Conservation (phyloP, 1,140 invertebrate genomes). For the Hyles euphorbiae region DNA sequence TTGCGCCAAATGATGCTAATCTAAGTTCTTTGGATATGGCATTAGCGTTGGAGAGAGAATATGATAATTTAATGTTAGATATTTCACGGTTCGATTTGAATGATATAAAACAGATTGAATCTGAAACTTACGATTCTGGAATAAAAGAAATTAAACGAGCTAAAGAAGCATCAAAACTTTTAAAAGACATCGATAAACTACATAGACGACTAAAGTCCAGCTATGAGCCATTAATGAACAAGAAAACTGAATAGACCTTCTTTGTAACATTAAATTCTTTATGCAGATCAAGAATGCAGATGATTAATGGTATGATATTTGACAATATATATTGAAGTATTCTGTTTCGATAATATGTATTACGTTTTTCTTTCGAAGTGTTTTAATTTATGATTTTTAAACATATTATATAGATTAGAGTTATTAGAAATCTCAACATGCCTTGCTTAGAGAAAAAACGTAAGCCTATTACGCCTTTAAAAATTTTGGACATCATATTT, state of each 20-base stretch:
- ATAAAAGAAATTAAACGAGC: conserved; percentile 75
- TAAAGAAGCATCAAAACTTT: conserved; percentile 76
- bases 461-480: conserved; percentile 61
- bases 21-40: conserved; percentile 77
- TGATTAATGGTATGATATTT: not conserved
- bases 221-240: conserved; percentile 63
- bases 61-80: conserved; percentile 75
- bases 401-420: no score
- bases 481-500: conserved; percentile 63
- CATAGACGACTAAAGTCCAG: conserved; percentile 68
- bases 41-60: conserved; percentile 76
- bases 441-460: conserved; percentile 51
- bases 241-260: conserved; percentile 7
- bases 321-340: not conserved
- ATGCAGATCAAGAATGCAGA: not conserved
- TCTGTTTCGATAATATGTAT: not conserved
- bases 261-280: no score
- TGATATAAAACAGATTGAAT: conserved; percentile 75
- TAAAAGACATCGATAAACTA: conserved; percentile 75
- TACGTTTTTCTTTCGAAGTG: no score
- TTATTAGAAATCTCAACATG: conserved; percentile 27
- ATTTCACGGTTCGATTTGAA: conserved; percentile 76
- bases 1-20: conserved; percentile 76
- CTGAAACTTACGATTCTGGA: conserved; percentile 77
- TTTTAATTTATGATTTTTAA: no score